Evolutionary conservation across 2,888 invertebrate genomes (phyloP), one percentile per base, ranked within the genome.

Genomic region (Liopterus haemorrhoidalis): DNA sequence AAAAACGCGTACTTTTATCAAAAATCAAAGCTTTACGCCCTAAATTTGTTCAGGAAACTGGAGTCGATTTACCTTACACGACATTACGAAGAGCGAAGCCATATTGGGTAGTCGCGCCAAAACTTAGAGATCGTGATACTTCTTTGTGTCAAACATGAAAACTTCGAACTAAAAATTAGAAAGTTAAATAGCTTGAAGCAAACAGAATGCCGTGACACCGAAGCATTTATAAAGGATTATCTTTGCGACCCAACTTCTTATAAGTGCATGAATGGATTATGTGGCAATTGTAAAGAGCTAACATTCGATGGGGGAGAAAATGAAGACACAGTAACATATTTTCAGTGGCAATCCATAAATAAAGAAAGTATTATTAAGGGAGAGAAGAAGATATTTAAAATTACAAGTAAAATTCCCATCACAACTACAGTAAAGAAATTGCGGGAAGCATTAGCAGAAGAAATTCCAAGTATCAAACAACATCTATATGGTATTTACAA

Each of bases 91-190:
- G 49, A 50, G 46, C 40, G 31, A 53, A 52, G 38, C 51, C 55
- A 36, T 53, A 49, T 51, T 57, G 57, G 52, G 50, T 55, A 16
- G 49, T 54, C 20, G 15, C 41, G 6, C 53, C 54, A 28, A 54
- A 40, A 50, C 16, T 12, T 48, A 51, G 46, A 25, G 53, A 56
- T 33, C 35, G 54, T 20, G 54, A 57, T 40, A 53, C 54, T 35
- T 52, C 45, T 49, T 30, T 54, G 41, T 53, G 54, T 50, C 8
- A 36, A 15, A 16, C 42, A 49, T 21, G 48, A 41, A 48, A 46
- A 42, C 20, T 38, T 38, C 20, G 21, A 36, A 36, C 8, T 16
- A 9, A 36, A 36, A 36, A 5, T 36, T n/a, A 21, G 11, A 8
- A 36, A 36, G 16, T 21, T 36, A 11, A 36, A 36, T 18, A 12